Evolutionary conservation across 2,888 invertebrate genomes (phyloP).

Genomic region (Molorchus minor): DNA sequence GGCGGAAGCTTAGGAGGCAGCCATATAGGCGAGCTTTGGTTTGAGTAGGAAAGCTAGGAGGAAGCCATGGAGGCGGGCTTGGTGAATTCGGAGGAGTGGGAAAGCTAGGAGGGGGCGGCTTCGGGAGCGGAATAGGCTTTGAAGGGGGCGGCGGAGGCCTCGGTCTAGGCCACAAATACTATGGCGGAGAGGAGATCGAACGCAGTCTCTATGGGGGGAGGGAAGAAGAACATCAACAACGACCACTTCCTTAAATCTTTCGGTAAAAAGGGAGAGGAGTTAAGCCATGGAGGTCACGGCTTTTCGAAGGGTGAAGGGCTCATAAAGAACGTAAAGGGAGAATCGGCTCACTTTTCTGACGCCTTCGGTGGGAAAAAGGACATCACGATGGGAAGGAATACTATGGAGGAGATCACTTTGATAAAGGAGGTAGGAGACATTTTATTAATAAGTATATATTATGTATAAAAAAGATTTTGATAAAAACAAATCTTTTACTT

Average conservation of each 20-base stretch:
- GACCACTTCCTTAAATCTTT: slow-evolving; percentile 65
- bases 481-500: no score
- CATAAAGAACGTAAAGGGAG: slow-evolving; percentile 57
- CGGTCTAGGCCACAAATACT: slow-evolving; percentile 39
- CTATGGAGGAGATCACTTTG: slow-evolving; percentile 67
- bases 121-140: slow-evolving; percentile 11
- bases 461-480: no score
- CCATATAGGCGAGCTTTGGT: no score
- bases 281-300: slow-evolving; percentile 68
- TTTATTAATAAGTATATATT: background rate
- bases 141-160: slow-evolving; percentile 11
- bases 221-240: slow-evolving; percentile 68
- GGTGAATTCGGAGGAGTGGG: slow-evolving; percentile 29
- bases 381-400: slow-evolving; percentile 69
- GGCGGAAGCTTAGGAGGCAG: slow-evolving; percentile 45
- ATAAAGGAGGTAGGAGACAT: slow-evolving; percentile 65
- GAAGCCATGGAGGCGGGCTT: slow-evolving; percentile 59
- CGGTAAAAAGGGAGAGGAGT: slow-evolving; percentile 67
- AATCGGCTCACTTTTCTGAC: slow-evolving; percentile 67
- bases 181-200: background rate
- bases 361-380: slow-evolving; percentile 68
- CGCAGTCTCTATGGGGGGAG: slow-evolving; percentile 63
- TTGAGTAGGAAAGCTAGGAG: no score
- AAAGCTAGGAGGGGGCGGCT: slow-evolving; percentile 52
- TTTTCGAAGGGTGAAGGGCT: slow-evolving; percentile 61